Evolutionary conservation across 2,888 invertebrate genomes (phyloP), one percentile per base, ranked within the genome.

Genomic region (Hymenopus coronatus): DNA sequence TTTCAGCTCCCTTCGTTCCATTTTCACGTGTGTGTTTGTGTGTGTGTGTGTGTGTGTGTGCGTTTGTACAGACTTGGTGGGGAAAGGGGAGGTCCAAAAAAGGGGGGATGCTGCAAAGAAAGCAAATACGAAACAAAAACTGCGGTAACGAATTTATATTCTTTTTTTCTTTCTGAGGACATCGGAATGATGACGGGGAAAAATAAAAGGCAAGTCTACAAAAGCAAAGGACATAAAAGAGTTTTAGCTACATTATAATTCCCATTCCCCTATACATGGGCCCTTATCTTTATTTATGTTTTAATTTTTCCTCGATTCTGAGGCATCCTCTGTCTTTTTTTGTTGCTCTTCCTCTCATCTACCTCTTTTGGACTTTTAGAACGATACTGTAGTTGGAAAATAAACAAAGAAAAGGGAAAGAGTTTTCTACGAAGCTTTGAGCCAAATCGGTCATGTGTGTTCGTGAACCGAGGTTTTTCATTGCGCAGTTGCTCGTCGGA

Each of bases 191-290:
- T 70, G 54, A 70, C 54, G 54, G 54, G 54, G 54, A 86, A 28
- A 40, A 86, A 86, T 28, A 86, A 86, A 30, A 30, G 86, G 86
- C 70, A 81, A 28, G 30, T 70, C 20, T 54, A 40, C 46, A n/a
- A 46, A 54, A 28, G 54, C 46, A 85, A 85, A 70, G 28, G 86
- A 46, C 81, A 70, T 86, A 81, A 86, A 86, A 81, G 81, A 14
- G 70, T 86, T 86, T 86, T 70, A 82, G 82, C 46, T 82, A 82
- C 82, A 82, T 87, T 87, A 87, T 82, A 82, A 87, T 87, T 87
- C 82, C n/a, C 33, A 9, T 82, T 82, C 30, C 25, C 82, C 27
- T 40, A 12, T 25, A 30, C 25, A n/a, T 28, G 27, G 28, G 82
- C 87, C 81, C 27, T 82, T 33, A 86, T 86, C n/a, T 85, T 85